phyloP scores from a whole-genome alignment of 1,140 invertebrate species.

The Metaphire vulgaris region DNA sequence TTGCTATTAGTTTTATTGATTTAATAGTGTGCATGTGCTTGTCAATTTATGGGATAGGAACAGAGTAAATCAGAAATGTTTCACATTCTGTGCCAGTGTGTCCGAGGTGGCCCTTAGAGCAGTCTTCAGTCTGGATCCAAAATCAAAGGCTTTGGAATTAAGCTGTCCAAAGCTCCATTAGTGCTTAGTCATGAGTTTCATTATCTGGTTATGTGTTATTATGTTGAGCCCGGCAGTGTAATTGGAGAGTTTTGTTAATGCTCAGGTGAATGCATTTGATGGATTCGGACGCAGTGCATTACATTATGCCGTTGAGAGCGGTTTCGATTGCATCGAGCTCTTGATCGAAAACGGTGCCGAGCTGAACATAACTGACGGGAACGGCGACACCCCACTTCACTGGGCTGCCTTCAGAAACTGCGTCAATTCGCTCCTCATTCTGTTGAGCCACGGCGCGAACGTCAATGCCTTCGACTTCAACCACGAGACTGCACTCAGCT shows the following conservation, averaged over 20 bases:
- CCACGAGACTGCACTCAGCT: conserved; percentile 54
- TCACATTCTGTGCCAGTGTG: no score
- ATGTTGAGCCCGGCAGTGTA: no score
- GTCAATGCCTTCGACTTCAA: conserved; percentile 54
- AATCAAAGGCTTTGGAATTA: no score
- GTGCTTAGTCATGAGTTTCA: no score
- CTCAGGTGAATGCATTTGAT: conserved; percentile 44
- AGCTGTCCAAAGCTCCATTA: no score
- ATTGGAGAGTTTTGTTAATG: neutral
- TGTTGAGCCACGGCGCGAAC: conserved; percentile 52
- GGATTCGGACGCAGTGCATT: conserved; percentile 45
- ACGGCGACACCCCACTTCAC: conserved; percentile 45
- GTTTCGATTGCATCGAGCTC: conserved; percentile 35
- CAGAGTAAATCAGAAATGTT: no score
- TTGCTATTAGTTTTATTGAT: no score
- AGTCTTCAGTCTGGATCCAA: no score
- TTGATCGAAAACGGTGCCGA: conserved; percentile 43
- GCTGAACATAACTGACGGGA: conserved; percentile 39
- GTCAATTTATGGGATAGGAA: no score
- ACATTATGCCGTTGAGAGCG: conserved; percentile 48
- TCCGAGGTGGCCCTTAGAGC: no score
- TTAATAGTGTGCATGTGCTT: no score
- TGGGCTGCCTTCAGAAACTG: conserved; percentile 49
- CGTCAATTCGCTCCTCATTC: conserved; percentile 34
- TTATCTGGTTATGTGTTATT: no score